phyloP scores from a whole-genome alignment of 2,888 invertebrate species.

The Leuctra nigra region DNA sequence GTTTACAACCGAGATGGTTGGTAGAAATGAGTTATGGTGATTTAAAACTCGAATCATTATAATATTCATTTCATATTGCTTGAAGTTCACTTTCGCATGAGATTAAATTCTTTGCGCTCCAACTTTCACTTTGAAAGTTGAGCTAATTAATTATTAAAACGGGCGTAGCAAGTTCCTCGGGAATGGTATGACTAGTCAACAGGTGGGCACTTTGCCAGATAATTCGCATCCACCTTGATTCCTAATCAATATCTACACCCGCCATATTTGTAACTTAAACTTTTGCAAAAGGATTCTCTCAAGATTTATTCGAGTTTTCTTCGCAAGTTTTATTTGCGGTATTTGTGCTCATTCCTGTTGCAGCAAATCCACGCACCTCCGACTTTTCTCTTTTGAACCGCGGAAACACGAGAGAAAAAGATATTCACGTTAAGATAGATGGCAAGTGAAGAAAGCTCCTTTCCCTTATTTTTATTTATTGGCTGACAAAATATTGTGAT shows the following conservation, averaged over 20 bases:
- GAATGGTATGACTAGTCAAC: background rate
- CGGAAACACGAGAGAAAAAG: background rate
- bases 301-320: constrained; percentile 3
- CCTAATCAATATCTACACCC: background rate
- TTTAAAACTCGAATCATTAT: no score
- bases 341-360: no score
- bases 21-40: no score
- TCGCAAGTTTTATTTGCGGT: no score
- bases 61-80: background rate
- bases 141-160: background rate
- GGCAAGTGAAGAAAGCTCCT: background rate
- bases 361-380: no score
- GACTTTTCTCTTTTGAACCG: background rate
- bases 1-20: no score
- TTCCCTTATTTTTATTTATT: background rate
- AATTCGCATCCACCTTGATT: background rate
- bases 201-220: background rate
- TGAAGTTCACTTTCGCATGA: background rate
- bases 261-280: background rate
- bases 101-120: background rate
- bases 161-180: background rate
- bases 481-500: constrained; percentile 1
- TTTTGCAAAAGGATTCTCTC: background rate
- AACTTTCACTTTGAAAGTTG: background rate
- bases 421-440: background rate